A percentile compares a stretch with the other conserved stretches of the same genome.
Evolutionary conservation across 2,888 invertebrate species (phyloP).

Genomic region (Cheilosia soror): DNA sequence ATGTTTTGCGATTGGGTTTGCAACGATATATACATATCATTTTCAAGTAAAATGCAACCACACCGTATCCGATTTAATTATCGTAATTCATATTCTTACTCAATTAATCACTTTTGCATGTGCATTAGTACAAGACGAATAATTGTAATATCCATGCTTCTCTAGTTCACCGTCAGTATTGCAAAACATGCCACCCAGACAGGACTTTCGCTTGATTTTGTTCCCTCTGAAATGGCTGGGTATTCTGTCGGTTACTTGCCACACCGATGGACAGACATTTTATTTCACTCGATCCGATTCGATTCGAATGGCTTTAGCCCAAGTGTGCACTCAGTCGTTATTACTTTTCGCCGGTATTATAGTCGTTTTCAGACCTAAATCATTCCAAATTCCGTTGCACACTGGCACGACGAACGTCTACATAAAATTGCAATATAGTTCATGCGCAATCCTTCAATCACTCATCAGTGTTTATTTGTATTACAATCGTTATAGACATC

Average conservation of each 20-base stretch:
- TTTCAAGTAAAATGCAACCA: no score
- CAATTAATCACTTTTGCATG: no score
- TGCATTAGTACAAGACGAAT: no score
- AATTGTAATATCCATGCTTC: no score
- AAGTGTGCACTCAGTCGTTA: conserved; percentile 6
- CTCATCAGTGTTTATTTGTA: conserved; percentile 27
- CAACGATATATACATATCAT: no score
- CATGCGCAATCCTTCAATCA: conserved; percentile 21
- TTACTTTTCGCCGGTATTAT: not conserved
- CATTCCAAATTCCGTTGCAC: not conserved
- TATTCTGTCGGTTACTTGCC: conserved; percentile 24
- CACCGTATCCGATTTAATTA: no score
- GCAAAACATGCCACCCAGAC: conserved; percentile 14
- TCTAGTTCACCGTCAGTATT: not conserved
- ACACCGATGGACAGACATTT: not conserved
- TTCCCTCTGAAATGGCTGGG: conserved; percentile 17
- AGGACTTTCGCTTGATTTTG: conserved; percentile 18
- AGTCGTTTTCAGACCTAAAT: not conserved
- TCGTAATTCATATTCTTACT: no score
- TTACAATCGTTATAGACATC: conserved; percentile 3
- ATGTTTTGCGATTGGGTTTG: no score
- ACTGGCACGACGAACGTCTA: conserved; percentile 16
- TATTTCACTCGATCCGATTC: conserved; percentile 28
- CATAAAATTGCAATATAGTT: not conserved
- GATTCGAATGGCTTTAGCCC: conserved; percentile 33